Evolutionary conservation across 1,140 invertebrate genomes (phyloP), one percentile per base, ranked within the genome.

Genomic region (Pararge aegeria): DNA sequence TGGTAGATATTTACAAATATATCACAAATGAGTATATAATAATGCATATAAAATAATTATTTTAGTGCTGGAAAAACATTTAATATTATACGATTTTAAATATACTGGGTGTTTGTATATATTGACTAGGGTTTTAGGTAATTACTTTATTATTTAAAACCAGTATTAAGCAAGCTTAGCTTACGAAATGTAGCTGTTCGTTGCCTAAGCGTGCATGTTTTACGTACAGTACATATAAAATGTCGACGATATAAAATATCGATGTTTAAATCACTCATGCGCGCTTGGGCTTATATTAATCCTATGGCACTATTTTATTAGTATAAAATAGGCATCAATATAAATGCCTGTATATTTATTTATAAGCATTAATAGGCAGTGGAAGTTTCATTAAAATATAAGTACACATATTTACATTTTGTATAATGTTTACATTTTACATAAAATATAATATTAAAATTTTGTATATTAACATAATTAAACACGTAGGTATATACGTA

Each of bases 1-100:
- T 78, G 78, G 74, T 77, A 78, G 70, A 75, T 83, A 87, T 87
- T 82, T 87, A 87, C 80, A 87, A 65, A 78, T 64, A 78, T 64
- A 86, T 86, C 80, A 86, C 83, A 83, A 77, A 78, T 73, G 68
- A 83, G 75, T 82, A 82, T 75, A 40, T 16, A 16, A 69, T 49
- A 37, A 64, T 34, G 57, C 58, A 50, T 62, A 58, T 10, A 62
- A 66, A 58, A 46, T 44, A 34, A 34, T 34, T 4, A 24, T 24
- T 2, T 55, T 37, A 38, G n/a, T 57, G 52, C 15, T 44, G 10
- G 42, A 46, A 61, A 63, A 40, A 59, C 38, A 63, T 48, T 55
- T 57, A 60, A 34, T 46, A 62, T 7, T 38, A 15, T 49, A 0
- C 7, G 38, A 16, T 34, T 38, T 42, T 54, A 50, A 56, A 52